Conservation (phyloP, 2,113 vertebrate species). For the Eurypyga helias region DNA sequence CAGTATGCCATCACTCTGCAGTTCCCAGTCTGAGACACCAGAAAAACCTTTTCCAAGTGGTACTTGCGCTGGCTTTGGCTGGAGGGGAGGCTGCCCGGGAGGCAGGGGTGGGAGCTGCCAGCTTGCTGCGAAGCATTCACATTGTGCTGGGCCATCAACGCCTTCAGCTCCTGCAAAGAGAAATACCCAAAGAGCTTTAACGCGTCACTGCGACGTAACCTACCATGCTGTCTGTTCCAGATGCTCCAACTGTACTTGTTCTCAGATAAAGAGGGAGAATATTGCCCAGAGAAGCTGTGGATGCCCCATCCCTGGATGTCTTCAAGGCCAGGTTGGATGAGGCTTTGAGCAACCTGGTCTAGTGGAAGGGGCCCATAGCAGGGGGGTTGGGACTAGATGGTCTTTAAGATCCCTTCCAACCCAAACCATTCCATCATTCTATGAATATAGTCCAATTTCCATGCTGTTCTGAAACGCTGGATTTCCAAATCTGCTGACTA, state of each 20-base stretch:
- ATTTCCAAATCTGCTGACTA: background rate
- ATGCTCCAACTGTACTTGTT: background rate
- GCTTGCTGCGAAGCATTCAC: constrained; percentile 46
- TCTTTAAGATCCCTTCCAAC: too few relatives aligned
- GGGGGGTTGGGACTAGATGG: too few relatives aligned
- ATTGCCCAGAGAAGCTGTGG: too few relatives aligned
- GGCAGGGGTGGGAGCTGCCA: background rate
- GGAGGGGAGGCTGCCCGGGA: constrained; percentile 34
- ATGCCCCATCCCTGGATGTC: too few relatives aligned
- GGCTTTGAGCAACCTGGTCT: too few relatives aligned
- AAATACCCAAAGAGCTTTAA: background rate
- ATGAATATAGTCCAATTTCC: background rate
- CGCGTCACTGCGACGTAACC: background rate
- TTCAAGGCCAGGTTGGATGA: too few relatives aligned
- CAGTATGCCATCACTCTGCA: constrained; percentile 90
- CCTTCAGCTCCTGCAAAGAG: constrained; percentile 85
- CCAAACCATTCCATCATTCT: too few relatives aligned
- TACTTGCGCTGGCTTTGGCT: constrained; percentile 82
- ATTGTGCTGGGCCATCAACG: constrained; percentile 77
- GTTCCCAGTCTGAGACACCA: constrained; percentile 86
- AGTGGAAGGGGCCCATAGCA: too few relatives aligned
- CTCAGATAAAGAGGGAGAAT: background rate
- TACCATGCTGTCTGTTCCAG: background rate
- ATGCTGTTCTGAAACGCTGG: background rate
- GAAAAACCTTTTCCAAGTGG: constrained; percentile 83